Conservation (phyloP, 2,113 vertebrate genomes). For the Paramisgurnus dabryanus region DNA sequence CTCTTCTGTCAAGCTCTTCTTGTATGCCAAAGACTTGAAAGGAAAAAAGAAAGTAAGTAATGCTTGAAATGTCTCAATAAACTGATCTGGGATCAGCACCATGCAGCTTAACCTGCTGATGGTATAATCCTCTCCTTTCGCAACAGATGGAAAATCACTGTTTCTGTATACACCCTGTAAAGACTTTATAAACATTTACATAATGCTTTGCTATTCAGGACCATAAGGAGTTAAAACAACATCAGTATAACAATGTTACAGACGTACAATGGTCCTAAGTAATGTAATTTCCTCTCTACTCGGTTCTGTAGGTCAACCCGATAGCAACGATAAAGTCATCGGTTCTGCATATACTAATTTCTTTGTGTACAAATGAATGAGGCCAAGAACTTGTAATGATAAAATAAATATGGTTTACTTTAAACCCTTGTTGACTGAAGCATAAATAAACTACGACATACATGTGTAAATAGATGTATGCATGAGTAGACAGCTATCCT, state of each 20-base stretch:
- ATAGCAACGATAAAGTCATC: too few species aligned
- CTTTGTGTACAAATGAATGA: too few species aligned
- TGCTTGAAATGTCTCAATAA: conserved; percentile 47
- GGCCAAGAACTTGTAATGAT: neutral
- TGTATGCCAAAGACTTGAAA: conserved; percentile 19
- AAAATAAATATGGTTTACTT: neutral
- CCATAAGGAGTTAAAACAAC: too few species aligned
- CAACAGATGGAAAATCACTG: neutral
- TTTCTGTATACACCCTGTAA: neutral
- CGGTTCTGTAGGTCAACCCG: too few species aligned
- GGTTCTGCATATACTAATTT: too few species aligned
- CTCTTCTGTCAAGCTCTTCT: conserved; percentile 31
- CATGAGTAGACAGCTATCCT: neutral
- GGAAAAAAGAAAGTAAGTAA: conserved; percentile 22
- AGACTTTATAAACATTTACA: neutral
- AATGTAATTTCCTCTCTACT: too few species aligned
- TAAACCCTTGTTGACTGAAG: neutral
- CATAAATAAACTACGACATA: neutral
- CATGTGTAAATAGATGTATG: neutral
- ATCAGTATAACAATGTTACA: too few species aligned
- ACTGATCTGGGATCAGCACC: conserved; percentile 27
- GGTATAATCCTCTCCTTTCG: conserved; percentile 18
- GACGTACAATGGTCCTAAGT: too few species aligned
- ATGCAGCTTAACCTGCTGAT: conserved; percentile 13
- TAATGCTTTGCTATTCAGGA: too few species aligned